Percentiles rank a stretch among this genome's conserved stretches.
Evolutionary conservation across 2,888 invertebrate species (phyloP).

Genomic region (Cataglyphis cursor): DNA sequence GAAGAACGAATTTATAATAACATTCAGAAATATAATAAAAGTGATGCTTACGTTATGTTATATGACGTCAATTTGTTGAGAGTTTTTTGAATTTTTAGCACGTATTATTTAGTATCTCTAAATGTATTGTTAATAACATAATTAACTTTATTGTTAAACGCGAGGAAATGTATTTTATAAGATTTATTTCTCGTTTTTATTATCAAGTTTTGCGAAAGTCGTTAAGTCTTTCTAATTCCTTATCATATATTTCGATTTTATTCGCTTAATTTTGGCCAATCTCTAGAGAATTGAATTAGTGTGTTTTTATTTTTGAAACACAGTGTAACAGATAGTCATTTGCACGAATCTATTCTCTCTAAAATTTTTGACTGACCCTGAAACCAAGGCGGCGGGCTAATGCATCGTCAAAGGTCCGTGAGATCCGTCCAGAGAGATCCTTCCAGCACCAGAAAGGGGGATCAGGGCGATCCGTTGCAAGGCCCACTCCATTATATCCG

Average conservation of each 20-base stretch:
- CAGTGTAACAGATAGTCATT: neutral
- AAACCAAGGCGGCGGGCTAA: constrained; percentile 33
- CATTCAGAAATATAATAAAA: neutral
- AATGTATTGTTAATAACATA: too few relatives aligned
- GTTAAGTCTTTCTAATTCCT: neutral
- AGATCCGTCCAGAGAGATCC: constrained; percentile 64
- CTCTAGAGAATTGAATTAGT: constrained; percentile 16
- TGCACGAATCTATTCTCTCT: constrained; percentile 25
- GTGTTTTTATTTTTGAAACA: neutral
- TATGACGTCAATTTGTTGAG: neutral
- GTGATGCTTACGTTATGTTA: neutral
- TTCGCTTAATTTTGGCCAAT: neutral
- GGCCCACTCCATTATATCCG: constrained; percentile 79
- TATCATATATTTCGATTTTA: neutral
- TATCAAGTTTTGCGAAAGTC: neutral
- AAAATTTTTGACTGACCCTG: constrained; percentile 65
- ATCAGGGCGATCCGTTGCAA: constrained; percentile 74
- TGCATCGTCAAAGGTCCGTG: constrained; percentile 72
- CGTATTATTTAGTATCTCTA: neutral
- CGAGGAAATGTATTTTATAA: neutral
- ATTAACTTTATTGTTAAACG: neutral
- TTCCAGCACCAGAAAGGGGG: constrained; percentile 67
- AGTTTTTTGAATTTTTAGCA: neutral
- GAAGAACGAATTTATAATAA: neutral
- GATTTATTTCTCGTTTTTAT: neutral